Conservation (phyloP, 2,797 vertebrate genomes). For the Sus cebifrons region DNA sequence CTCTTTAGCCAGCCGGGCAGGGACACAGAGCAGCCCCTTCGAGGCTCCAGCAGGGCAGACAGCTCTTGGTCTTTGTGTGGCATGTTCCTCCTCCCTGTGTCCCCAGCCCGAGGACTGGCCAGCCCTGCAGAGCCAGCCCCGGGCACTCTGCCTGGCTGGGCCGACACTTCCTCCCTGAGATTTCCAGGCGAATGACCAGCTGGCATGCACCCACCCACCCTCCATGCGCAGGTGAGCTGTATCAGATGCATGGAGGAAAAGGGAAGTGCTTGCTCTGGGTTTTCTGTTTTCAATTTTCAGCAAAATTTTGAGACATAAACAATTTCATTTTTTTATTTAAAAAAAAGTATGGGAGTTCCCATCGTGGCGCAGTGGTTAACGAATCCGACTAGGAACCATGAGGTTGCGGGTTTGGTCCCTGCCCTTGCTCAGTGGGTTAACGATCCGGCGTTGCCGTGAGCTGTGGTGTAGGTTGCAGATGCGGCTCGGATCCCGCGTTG, state of each 20-base stretch:
- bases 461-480: too few species aligned
- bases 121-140: background rate
- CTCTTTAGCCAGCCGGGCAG: background rate
- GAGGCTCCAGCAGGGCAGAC: background rate
- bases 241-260: background rate
- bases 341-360: background rate
- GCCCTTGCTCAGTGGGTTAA: too few species aligned
- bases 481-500: too few species aligned
- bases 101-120: background rate
- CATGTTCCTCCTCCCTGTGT: rapidly evolving
- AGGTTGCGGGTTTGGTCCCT: too few species aligned
- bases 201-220: background rate
- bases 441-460: too few species aligned
- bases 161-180: conserved; percentile 12
- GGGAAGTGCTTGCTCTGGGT: background rate
- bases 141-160: background rate
- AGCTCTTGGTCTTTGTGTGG: background rate
- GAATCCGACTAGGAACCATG: too few species aligned
- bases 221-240: background rate
- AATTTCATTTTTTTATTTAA: background rate
- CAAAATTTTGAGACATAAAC: background rate
- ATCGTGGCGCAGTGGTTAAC: too few species aligned
- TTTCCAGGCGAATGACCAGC: background rate
- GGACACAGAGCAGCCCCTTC: background rate
- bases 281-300: conserved; percentile 37